Percentiles rank a stretch among this genome's conserved stretches.
phyloP scores from a whole-genome alignment of 2,113 vertebrate species.

The Parotia lawesii region DNA sequence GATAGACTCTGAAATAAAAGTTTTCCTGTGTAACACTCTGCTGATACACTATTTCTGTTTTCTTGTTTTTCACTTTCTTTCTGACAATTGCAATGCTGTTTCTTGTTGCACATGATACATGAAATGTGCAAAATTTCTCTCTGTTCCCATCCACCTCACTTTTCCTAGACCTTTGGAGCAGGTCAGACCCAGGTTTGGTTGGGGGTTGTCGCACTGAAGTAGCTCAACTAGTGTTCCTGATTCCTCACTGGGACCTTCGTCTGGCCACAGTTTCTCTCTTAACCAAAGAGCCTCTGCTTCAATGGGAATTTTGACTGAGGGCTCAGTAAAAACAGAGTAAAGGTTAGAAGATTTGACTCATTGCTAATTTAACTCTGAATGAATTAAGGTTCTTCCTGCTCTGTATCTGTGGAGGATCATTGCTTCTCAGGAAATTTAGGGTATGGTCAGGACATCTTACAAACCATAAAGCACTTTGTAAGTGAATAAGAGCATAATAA shows the following conservation, averaged over 20 bases:
- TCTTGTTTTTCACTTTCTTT: neutral
- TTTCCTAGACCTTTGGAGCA: neutral
- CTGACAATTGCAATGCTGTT: neutral
- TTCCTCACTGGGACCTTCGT: neutral
- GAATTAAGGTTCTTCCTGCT: neutral
- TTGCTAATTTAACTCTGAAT: neutral
- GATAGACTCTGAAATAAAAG: neutral
- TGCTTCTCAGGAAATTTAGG: neutral
- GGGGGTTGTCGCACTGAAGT: neutral
- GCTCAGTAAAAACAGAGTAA: neutral
- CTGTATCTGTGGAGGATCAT: neutral
- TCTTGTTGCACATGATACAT: neutral
- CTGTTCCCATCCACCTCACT: neutral
- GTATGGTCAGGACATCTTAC: neutral
- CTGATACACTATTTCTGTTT: constrained; percentile 20
- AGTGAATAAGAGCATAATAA: neutral
- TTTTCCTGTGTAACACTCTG: neutral
- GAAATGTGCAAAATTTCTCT: neutral
- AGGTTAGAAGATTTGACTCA: neutral
- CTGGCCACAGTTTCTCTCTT: neutral
- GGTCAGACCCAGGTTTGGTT: neutral
- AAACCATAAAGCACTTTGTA: neutral
- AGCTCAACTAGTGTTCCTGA: neutral
- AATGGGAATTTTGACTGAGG: neutral
- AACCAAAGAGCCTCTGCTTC: neutral